phyloP scores from a whole-genome alignment of 2,113 vertebrate genomes.

The Himantopus leucocephalus region DNA sequence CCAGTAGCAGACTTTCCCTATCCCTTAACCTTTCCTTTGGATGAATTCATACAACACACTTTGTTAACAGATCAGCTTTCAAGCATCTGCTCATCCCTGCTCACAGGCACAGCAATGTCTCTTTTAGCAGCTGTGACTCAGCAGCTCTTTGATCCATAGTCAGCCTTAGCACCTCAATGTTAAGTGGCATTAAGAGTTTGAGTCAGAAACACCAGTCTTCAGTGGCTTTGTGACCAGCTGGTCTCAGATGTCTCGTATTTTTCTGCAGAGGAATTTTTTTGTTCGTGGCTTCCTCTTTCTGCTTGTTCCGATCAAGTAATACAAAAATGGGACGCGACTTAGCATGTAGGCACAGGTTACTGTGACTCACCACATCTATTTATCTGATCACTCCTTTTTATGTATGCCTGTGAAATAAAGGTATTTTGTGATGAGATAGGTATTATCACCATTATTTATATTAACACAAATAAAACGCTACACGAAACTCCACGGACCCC shows the following conservation, averaged over 20 bases:
- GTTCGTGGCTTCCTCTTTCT: neutral
- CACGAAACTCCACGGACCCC: constrained; percentile 19
- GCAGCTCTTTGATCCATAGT: constrained; percentile 9
- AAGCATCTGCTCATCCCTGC: neutral
- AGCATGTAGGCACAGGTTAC: neutral
- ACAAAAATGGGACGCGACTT: neutral
- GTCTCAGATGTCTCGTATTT: neutral
- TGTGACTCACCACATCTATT: neutral
- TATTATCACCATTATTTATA: constrained; percentile 51
- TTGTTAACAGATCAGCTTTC: neutral
- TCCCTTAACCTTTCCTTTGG: neutral
- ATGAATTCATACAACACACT: neutral
- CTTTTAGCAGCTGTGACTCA: constrained; percentile 10
- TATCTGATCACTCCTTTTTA: neutral
- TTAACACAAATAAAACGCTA: constrained; percentile 59
- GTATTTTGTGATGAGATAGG: constrained; percentile 13
- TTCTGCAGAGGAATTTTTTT: neutral
- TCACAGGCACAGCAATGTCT: neutral
- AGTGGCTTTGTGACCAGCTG: neutral
- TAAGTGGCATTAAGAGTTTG: neutral
- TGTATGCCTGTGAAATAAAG: neutral
- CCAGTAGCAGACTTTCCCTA: neutral
- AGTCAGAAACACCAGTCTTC: neutral
- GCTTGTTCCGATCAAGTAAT: neutral
- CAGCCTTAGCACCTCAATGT: constrained; percentile 1